These are phyloP conservation scores for Epinephelus malabaricus DNA, from an alignment of 2,797 vertebrate genomes.

Conservation along the genomic window DNA sequence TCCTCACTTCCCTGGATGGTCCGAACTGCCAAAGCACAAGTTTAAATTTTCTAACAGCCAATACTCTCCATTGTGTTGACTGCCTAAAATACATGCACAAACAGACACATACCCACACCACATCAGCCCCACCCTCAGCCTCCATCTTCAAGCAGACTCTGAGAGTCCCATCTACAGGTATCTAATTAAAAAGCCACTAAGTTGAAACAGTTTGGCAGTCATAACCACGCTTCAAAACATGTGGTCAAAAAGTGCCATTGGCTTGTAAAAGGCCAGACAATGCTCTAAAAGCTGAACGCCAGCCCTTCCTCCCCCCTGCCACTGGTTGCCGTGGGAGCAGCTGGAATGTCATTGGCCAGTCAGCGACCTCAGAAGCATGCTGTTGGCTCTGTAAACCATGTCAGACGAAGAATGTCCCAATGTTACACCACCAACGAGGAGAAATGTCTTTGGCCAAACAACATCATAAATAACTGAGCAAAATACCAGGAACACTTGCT, in stretches of 20 bases:
- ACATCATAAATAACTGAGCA: slow-evolving; percentile 59
- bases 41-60: slow-evolving; percentile 15
- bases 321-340: slow-evolving; percentile 84
- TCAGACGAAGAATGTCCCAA: slow-evolving; percentile 78
- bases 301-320: slow-evolving; percentile 9
- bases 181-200: slow-evolving; percentile 29
- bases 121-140: not conserved
- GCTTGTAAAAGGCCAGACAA: slow-evolving; percentile 67
- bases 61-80: not conserved
- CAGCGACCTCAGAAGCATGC: slow-evolving; percentile 81
- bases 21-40: slow-evolving; percentile 18
- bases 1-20: not conserved
- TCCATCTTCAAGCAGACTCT: not conserved
- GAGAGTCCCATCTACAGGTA: not conserved
- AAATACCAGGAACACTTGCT: slow-evolving; percentile 41
- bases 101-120: not conserved
- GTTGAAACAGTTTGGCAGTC: slow-evolving; percentile 24
- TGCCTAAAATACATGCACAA: not conserved
- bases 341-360: slow-evolving; percentile 82
- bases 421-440: slow-evolving; percentile 70
- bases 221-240: slow-evolving; percentile 44
- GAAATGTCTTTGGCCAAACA: slow-evolving; percentile 61
- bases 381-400: slow-evolving; percentile 75
- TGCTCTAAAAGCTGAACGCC: slow-evolving; percentile 38
- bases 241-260: slow-evolving; percentile 51